Conservation (phyloP, 2,888 invertebrate genomes). For the Camponotus fellah region DNA sequence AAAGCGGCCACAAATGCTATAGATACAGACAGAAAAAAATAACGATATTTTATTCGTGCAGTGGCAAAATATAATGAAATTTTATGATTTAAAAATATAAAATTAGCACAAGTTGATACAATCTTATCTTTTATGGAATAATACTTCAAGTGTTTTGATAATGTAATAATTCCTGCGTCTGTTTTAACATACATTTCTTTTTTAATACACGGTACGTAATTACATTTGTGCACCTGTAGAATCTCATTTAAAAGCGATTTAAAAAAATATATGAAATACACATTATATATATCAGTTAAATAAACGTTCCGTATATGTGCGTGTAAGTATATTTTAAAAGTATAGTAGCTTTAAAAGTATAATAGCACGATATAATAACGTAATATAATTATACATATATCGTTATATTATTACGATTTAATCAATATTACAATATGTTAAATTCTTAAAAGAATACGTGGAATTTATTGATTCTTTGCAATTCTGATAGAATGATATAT, state of each 20-base stretch:
- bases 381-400: neutral
- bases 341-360: neutral
- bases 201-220: neutral
- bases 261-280: neutral
- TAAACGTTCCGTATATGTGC: neutral
- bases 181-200: neutral
- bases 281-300: neutral
- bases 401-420: neutral
- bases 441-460: neutral
- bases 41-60: neutral
- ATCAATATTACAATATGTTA: neutral
- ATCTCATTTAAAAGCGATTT: neutral
- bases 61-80: neutral
- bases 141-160: slow-evolving; percentile 10
- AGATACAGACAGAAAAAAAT: neutral
- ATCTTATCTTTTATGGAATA: neutral
- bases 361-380: neutral
- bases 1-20: neutral
- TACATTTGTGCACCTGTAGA: neutral
- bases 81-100: neutral
- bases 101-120: neutral
- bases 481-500: neutral
- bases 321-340: neutral
- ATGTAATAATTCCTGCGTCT: neutral
- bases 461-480: neutral